Evolutionary conservation across 1,140 invertebrate genomes (phyloP), one percentile per base, ranked within the genome.

Genomic region (Halyomorpha halys): DNA sequence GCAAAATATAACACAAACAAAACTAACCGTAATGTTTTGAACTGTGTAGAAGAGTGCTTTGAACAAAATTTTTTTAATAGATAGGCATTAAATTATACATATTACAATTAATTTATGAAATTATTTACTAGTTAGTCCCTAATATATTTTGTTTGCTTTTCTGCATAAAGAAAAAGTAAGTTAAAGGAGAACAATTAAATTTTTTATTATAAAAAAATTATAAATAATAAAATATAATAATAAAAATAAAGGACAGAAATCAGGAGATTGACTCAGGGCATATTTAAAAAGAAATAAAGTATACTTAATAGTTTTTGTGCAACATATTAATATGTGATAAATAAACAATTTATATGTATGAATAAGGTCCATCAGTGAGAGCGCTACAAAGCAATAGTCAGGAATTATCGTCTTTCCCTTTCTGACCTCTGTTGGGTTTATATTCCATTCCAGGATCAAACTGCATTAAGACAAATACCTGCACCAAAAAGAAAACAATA

Each of bases 351-450:
- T 82, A 84, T 67, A 84, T 84, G 73, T 84, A 84, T 67, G 85
- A 87, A 75, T 87, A 88, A 70, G 86, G 86, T 78, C 86, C 86
- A 80, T 96, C 91, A 72, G 91, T 96, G 82, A 95, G 90, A 86
- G 91, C 91, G 88, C 91, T 94, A 92, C 92, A 94, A 81, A 95
- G 87, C 86, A 95, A 88, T 84, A 94, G 91, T 94, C 91, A 94
- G 85, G 91, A 94, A 78, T 91, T 91, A 77, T 93, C 90, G 76
- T 94, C 90, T 75, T 92, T 92, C 74, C 82, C 74, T 67, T 76
- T 71, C 45, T 75, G 72, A 47, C 73, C 67, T 73, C 88, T 81
- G 72, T 84, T 86, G 72, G 91, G 89, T 73, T 91, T 91, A 80
- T 95, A 96, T 77, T 95, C 93, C 71, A 95, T 80, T 73, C 92